These are phyloP conservation scores for Anabas testudineus DNA, from an alignment of 2,797 vertebrate species.

Conservation along the genomic window DNA sequence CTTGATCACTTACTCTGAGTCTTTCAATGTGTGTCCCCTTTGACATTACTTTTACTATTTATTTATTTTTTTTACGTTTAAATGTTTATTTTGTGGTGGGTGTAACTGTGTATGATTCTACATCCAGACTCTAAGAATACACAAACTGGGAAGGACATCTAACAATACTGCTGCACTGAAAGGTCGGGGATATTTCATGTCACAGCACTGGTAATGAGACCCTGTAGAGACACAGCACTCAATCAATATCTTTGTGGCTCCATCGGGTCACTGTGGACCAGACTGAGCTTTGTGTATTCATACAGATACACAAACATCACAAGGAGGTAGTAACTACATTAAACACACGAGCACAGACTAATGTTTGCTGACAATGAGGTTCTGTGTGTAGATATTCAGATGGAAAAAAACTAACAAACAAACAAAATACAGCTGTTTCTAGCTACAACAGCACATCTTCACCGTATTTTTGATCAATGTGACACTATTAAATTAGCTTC, in stretches of 20 bases:
- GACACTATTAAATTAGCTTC: no score
- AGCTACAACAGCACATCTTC: no score
- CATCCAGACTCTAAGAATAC: slow-evolving; percentile 23
- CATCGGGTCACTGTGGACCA: slow-evolving; percentile 8
- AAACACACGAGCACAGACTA: no score
- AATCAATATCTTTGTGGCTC: slow-evolving; percentile 44
- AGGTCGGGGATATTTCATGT: slow-evolving; percentile 76
- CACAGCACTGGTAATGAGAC: slow-evolving; percentile 65
- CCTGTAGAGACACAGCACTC: slow-evolving; percentile 12
- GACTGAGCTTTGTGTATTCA: neutral
- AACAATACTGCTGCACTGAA: slow-evolving; percentile 48
- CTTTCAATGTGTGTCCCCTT: neutral
- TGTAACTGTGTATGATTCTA: slow-evolving; percentile 30
- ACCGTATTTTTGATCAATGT: no score
- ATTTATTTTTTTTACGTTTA: slow-evolving; percentile 1
- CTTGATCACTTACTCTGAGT: neutral
- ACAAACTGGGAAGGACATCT: slow-evolving; percentile 56
- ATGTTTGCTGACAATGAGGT: no score
- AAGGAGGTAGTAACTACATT: neutral
- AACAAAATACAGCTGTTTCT: no score
- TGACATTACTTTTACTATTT: neutral
- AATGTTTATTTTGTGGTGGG: slow-evolving; percentile 1
- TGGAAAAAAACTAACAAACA: no score
- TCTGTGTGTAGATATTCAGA: no score
- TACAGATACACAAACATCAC: neutral